Conservation (phyloP, 1,140 invertebrate genomes). For the Cotesia chilonis region DNA sequence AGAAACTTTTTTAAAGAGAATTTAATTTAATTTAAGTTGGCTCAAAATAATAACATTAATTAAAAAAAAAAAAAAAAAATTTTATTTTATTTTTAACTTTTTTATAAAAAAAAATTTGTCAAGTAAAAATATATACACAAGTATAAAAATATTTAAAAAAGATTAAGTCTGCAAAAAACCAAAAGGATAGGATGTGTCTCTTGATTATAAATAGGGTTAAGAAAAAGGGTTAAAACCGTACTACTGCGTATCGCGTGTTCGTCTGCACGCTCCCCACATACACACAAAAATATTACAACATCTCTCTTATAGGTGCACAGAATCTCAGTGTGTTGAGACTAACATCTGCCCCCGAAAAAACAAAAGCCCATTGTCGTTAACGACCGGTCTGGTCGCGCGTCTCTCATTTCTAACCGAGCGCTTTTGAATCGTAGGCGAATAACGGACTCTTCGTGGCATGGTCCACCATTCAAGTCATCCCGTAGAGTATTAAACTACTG, state of each 20-base stretch:
- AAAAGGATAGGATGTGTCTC: no score
- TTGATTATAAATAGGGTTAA: no score
- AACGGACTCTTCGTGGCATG: slow-evolving; percentile 53
- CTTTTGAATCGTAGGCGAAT: slow-evolving; percentile 67
- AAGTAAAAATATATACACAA: no score
- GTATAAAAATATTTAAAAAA: no score
- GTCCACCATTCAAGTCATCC: neutral
- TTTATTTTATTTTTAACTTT: no score
- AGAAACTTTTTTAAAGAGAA: no score
- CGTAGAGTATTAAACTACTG: neutral
- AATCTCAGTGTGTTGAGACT: slow-evolving; percentile 38
- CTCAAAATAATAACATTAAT: no score
- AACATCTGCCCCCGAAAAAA: slow-evolving; percentile 68
- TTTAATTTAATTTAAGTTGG: no score
- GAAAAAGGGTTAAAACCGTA: slow-evolving; percentile 6
- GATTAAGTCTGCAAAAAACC: neutral
- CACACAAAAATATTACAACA: no score
- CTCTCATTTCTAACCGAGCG: slow-evolving; percentile 68
- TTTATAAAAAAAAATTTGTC: no score
- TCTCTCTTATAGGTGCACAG: no score
- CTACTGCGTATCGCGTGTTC: neutral
- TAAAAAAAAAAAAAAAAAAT: no score
- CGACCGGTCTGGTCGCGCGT: slow-evolving; percentile 65
- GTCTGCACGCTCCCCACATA: neutral
- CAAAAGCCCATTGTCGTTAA: slow-evolving; percentile 67